Percentiles rank a stretch among this genome's conserved stretches.
These are phyloP conservation scores for Anser cygnoides DNA, from an alignment of 2,113 vertebrate genomes.

Conservation along the genomic window DNA sequence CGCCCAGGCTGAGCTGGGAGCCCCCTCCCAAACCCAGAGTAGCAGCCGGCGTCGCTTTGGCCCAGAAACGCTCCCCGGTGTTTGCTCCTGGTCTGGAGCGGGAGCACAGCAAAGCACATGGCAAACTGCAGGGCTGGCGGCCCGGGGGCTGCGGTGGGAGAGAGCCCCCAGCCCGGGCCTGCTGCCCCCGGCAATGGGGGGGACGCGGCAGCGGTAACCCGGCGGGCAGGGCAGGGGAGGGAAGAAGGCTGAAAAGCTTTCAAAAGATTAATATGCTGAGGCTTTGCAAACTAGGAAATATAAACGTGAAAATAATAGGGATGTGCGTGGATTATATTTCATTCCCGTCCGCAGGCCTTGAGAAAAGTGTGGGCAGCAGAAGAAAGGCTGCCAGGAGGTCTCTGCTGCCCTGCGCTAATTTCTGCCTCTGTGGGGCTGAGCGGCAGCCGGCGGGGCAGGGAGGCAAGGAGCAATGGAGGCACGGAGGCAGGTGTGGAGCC, in stretches of 20 bases:
- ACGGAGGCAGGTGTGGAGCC: no score
- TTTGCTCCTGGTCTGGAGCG: background rate
- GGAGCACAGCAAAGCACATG: background rate
- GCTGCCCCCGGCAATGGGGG: background rate
- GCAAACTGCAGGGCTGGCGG: rapidly evolving
- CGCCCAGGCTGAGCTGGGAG: background rate
- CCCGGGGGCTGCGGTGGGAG: background rate
- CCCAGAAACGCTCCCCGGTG: background rate
- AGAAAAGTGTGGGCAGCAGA: background rate
- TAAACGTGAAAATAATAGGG: constrained; percentile 10
- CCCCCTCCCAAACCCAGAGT: background rate
- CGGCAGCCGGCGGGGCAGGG: rapidly evolving
- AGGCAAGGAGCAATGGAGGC: no score
- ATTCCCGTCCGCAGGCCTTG: background rate
- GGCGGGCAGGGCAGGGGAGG: background rate
- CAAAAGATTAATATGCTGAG: constrained; percentile 19
- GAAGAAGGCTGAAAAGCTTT: background rate
- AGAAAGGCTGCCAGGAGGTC: background rate
- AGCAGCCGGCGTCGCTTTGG: background rate
- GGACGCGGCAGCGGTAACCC: background rate
- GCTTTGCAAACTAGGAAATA: constrained; percentile 22
- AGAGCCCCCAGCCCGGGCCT: no score
- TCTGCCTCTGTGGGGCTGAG: background rate
- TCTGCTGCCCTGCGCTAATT: background rate
- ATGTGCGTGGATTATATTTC: background rate